phyloP scores from a whole-genome alignment of 2,888 invertebrate species.

The Phengaris arion region DNA sequence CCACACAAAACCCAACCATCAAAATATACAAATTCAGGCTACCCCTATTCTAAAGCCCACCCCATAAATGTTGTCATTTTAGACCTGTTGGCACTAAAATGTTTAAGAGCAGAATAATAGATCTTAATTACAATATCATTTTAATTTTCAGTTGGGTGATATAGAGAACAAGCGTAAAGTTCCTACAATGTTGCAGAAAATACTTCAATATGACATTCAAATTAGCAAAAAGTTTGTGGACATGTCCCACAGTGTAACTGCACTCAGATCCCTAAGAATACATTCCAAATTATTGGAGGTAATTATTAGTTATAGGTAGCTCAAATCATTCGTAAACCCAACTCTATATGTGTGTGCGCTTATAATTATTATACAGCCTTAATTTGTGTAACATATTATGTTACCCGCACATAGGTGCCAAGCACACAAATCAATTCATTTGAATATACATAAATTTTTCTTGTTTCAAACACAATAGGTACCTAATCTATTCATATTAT shows the following conservation, averaged over 20 bases:
- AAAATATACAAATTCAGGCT: too few species aligned
- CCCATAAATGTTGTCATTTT: too few species aligned
- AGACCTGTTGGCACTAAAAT: not conserved
- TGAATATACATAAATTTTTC: too few species aligned
- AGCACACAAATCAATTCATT: too few species aligned
- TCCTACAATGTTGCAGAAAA: conserved; percentile 68
- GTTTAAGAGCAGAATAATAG: not conserved
- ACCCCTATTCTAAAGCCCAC: too few species aligned
- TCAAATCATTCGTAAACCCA: not conserved
- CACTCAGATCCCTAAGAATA: conserved; percentile 72
- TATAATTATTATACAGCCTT: too few species aligned
- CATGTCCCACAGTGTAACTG: conserved; percentile 65
- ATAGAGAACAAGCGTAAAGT: conserved; percentile 62
- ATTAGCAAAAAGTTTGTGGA: conserved; percentile 76
- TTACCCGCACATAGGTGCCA: too few species aligned
- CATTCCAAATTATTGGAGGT: conserved; percentile 81
- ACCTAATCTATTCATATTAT: not conserved
- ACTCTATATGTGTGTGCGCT: too few species aligned
- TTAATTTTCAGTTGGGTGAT: conserved; percentile 50
- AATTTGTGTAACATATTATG: too few species aligned
- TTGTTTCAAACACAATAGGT: too few species aligned
- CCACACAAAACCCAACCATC: too few species aligned
- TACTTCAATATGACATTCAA: conserved; percentile 73
- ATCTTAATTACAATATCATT: not conserved
- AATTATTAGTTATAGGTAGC: conserved; percentile 33